Conservation (phyloP, 2,888 invertebrate genomes). For the Prosopocoilus inquinatus region DNA sequence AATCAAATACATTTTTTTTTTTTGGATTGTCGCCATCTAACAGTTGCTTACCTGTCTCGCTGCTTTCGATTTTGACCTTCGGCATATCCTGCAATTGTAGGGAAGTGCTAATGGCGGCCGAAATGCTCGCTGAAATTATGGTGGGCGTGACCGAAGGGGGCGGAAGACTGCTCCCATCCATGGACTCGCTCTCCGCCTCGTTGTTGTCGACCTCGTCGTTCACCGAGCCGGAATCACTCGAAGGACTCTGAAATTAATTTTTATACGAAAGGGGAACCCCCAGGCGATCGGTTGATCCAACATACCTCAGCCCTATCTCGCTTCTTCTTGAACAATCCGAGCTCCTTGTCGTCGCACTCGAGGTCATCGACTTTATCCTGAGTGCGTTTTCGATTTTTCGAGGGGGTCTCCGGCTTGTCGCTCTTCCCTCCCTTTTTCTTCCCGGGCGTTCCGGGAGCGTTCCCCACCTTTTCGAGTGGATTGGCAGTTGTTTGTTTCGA, state of each 20-base stretch:
- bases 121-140: not conserved
- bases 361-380: constrained; percentile 50
- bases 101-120: constrained; percentile 1
- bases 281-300: not conserved
- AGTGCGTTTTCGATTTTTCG: constrained; percentile 55
- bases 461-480: constrained; percentile 34
- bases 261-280: not conserved
- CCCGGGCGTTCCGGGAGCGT: constrained; percentile 40
- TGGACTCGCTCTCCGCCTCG: constrained; percentile 47
- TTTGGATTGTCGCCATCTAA: no score
- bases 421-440: constrained; percentile 44
- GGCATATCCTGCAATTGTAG: not conserved
- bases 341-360: constrained; percentile 52
- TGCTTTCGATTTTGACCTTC: constrained; percentile 4
- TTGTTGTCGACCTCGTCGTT: constrained; percentile 62
- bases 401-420: constrained; percentile 56
- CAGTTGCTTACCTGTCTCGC: constrained; percentile 7
- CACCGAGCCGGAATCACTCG: constrained; percentile 76
- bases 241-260: constrained; percentile 63
- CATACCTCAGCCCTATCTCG: constrained; percentile 48
- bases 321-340: constrained; percentile 52
- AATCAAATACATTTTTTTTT: no score
- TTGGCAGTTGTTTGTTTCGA: constrained; percentile 48
- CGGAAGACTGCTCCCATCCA: constrained; percentile 43
- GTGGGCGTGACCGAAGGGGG: constrained; percentile 12